phyloP scores from a whole-genome alignment of 2,113 vertebrate genomes.

The Myrmecophaga tridactyla region DNA sequence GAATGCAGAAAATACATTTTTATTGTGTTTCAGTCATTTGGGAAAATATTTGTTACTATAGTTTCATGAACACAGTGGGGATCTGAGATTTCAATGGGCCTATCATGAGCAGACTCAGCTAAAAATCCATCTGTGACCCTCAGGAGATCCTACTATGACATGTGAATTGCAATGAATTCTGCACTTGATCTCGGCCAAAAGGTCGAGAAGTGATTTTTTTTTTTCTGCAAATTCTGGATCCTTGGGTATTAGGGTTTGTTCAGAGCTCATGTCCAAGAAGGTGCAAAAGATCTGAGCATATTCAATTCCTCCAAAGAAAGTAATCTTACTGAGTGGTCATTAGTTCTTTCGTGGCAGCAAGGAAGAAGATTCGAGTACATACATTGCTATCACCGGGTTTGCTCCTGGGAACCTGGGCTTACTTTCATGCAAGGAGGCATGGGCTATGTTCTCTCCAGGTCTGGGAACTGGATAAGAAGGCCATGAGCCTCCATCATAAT shows the following conservation, averaged over 20 bases:
- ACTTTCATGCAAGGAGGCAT: not conserved
- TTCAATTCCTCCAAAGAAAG: not conserved
- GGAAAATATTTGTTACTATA: not conserved
- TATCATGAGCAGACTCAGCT: not conserved
- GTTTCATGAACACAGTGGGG: not conserved
- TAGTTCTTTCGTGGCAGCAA: not conserved
- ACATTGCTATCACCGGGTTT: rapidly evolving
- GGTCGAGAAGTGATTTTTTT: too few species aligned
- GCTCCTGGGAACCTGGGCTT: not conserved
- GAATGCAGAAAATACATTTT: not conserved
- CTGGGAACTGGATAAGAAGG: not conserved
- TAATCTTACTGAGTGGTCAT: not conserved
- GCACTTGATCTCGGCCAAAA: too few species aligned
- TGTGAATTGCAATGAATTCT: not conserved
- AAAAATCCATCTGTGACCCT: not conserved
- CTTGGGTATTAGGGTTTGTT: not conserved
- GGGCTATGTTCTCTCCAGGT: not conserved
- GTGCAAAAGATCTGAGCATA: not conserved
- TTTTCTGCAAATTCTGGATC: not conserved
- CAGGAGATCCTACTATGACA: not conserved
- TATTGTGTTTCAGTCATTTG: not conserved
- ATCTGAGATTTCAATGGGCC: not conserved
- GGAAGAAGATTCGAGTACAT: not conserved
- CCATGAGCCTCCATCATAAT: not conserved
- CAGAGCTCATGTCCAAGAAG: not conserved